Conservation (phyloP, 1,140 invertebrate species). For the Pseudomyrmex dendroicus region DNA sequence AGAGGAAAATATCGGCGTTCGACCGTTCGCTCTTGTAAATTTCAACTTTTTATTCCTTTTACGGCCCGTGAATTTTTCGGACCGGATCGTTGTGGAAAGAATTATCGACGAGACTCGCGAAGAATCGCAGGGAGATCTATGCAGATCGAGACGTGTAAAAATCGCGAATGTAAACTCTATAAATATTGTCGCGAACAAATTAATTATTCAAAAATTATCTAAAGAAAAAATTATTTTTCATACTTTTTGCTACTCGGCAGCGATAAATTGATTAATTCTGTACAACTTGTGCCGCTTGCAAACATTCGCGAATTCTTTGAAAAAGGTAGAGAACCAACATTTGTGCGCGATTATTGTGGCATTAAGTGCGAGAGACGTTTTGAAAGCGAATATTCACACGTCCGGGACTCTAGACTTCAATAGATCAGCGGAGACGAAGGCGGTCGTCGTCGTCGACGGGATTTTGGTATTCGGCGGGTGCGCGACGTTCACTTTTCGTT, state of each 20-base stretch:
- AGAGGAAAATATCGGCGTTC: neutral
- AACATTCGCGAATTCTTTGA: neutral
- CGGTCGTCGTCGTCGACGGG: slow-evolving; percentile 20
- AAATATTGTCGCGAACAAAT: neutral
- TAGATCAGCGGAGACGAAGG: slow-evolving; percentile 38
- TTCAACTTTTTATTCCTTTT: slow-evolving; percentile 56
- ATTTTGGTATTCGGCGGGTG: slow-evolving; percentile 79
- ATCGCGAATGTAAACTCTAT: neutral
- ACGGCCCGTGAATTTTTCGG: slow-evolving; percentile 28
- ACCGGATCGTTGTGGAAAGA: neutral
- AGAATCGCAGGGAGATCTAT: neutral
- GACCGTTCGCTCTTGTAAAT: slow-evolving; percentile 49
- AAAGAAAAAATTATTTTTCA: too few species aligned
- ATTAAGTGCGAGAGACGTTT: slow-evolving; percentile 30
- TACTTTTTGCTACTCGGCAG: too few species aligned
- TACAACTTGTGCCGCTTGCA: neutral
- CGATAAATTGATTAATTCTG: neutral
- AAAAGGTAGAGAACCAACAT: neutral
- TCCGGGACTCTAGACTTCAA: slow-evolving; percentile 28
- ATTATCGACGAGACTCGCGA: neutral
- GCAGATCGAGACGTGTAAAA: neutral
- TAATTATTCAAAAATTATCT: neutral
- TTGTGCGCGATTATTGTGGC: slow-evolving; percentile 16
- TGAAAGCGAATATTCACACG: slow-evolving; percentile 10
- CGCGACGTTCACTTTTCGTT: slow-evolving; percentile 79